A percentile compares a stretch with the other conserved stretches of the same genome.
These are phyloP conservation scores for Darevskia nairensis DNA, from an alignment of 2,797 vertebrate genomes.

Conservation along the genomic window DNA sequence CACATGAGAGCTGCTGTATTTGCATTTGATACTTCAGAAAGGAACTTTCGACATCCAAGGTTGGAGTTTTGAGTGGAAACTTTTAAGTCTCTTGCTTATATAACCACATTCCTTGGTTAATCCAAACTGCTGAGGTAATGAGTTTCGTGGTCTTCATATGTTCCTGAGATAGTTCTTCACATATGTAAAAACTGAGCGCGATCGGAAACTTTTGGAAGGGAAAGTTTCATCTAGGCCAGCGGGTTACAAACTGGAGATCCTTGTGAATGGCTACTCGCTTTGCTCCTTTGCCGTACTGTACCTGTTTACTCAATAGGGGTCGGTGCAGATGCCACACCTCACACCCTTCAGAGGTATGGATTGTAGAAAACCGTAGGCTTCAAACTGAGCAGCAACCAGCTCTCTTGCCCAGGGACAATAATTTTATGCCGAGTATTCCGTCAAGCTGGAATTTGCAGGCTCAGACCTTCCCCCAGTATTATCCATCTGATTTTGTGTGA, in stretches of 20 bases:
- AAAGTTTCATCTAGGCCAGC: conserved; percentile 68
- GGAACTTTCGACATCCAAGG: conserved; percentile 63
- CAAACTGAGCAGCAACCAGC: background rate
- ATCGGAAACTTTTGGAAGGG: conserved; percentile 67
- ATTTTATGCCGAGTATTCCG: background rate
- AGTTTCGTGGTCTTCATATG: conserved; percentile 74
- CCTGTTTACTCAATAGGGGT: conserved; percentile 64
- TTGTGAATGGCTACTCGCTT: conserved; percentile 64
- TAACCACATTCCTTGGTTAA: conserved; percentile 76
- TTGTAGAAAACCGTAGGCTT: conserved; percentile 16
- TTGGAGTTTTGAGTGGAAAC: conserved; percentile 72
- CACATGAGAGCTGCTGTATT: conserved; percentile 65
- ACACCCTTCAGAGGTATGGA: conserved; percentile 63
- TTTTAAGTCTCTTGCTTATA: conserved; percentile 72
- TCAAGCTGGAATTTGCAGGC: background rate
- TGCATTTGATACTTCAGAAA: conserved; percentile 60
- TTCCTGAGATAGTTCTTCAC: conserved; percentile 75
- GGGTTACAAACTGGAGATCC: conserved; percentile 59
- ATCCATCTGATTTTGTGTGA: background rate
- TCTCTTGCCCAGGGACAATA: background rate
- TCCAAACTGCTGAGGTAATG: conserved; percentile 76
- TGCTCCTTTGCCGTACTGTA: conserved; percentile 59
- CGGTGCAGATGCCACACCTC: conserved; percentile 52
- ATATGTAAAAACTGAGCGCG: conserved; percentile 60
- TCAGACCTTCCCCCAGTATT: background rate